These are phyloP conservation scores for Rhinoptilus africanus DNA, from an alignment of 2,113 vertebrate genomes.

Conservation along the genomic window DNA sequence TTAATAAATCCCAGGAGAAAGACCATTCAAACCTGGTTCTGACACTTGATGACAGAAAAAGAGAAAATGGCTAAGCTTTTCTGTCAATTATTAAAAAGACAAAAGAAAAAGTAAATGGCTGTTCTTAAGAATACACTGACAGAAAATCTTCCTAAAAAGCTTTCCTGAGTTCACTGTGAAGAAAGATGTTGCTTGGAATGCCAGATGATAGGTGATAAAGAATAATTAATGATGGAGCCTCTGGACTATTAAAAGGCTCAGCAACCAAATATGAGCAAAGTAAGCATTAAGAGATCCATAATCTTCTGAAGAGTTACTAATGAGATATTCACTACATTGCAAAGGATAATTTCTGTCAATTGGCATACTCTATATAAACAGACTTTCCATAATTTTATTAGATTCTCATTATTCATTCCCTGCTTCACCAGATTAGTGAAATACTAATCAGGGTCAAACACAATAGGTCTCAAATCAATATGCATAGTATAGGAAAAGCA, in stretches of 20 bases:
- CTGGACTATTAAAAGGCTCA: neutral
- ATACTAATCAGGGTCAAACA: neutral
- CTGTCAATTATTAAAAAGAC: slow-evolving; percentile 23
- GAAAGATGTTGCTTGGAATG: neutral
- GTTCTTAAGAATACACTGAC: neutral
- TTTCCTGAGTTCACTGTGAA: neutral
- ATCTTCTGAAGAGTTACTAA: slow-evolving; percentile 5
- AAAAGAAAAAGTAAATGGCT: slow-evolving; percentile 4
- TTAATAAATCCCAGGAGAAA: slow-evolving; percentile 30
- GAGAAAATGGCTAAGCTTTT: slow-evolving; percentile 9
- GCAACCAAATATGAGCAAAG: neutral
- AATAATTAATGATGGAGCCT: neutral
- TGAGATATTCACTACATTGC: neutral
- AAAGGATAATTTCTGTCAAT: slow-evolving; percentile 28
- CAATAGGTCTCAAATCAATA: slow-evolving; percentile 10
- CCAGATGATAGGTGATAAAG: neutral
- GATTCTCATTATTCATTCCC: neutral
- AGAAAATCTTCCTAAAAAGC: neutral
- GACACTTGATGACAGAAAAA: slow-evolving; percentile 22
- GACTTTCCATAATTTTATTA: slow-evolving; percentile 40
- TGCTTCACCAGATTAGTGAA: slow-evolving; percentile 15
- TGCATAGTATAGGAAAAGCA: neutral
- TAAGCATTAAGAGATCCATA: neutral
- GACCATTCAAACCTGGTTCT: neutral
- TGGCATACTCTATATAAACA: neutral